phyloP scores from a whole-genome alignment of 2,113 vertebrate species.

The Siniperca chuatsi region DNA sequence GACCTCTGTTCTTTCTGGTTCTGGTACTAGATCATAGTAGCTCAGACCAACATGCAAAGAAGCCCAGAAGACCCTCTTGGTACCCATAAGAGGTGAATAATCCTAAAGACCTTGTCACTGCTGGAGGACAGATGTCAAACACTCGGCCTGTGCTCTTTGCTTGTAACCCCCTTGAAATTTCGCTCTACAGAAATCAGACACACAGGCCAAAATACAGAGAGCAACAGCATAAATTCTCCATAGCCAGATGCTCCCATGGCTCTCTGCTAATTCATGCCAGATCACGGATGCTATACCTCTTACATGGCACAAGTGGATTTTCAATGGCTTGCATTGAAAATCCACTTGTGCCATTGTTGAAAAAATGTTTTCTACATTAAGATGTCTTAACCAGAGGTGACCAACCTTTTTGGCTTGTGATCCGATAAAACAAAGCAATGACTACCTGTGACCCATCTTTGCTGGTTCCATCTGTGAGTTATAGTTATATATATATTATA shows the following conservation, averaged over 20 bases:
- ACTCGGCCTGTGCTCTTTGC: neutral
- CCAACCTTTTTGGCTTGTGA: neutral
- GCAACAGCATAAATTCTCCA: neutral
- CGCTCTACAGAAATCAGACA: neutral
- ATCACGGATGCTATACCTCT: neutral
- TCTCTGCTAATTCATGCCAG: neutral
- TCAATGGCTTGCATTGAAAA: neutral
- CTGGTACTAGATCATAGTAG: neutral
- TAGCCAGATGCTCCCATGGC: neutral
- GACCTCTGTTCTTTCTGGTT: neutral
- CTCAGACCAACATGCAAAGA: slow-evolving; percentile 1
- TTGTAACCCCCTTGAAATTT: neutral
- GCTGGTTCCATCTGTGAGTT: neutral
- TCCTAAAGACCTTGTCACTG: neutral
- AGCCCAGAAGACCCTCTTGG: neutral
- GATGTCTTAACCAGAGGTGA: neutral
- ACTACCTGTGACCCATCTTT: neutral
- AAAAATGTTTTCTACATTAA: neutral
- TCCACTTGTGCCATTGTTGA: neutral
- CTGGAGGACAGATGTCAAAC: neutral
- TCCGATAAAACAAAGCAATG: neutral
- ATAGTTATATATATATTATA: too few relatives aligned
- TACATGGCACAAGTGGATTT: neutral
- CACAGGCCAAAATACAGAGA: neutral
- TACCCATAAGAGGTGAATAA: neutral